Conservation (phyloP, 2,113 vertebrate genomes). For the Oreochromis spilurus region DNA sequence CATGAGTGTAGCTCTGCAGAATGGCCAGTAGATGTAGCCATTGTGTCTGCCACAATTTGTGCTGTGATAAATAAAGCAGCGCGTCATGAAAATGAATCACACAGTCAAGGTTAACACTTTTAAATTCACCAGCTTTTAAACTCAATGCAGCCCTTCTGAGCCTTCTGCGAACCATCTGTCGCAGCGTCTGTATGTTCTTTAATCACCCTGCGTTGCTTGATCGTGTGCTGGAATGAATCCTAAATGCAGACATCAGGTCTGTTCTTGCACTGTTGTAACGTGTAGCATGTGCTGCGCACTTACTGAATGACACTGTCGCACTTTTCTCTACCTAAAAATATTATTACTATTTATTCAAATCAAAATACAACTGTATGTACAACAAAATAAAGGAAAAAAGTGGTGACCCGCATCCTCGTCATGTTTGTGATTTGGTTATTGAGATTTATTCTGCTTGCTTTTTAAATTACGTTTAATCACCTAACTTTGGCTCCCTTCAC, state of each 20-base stretch:
- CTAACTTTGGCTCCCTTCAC: background rate
- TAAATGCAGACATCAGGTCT: background rate
- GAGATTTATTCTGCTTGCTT: background rate
- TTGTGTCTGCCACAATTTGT: background rate
- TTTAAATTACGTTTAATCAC: slow-evolving; percentile 23
- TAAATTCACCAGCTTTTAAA: background rate
- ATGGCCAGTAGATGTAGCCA: slow-evolving; percentile 17
- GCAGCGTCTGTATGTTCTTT: background rate
- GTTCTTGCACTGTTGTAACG: background rate
- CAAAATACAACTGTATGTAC: background rate
- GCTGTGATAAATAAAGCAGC: background rate
- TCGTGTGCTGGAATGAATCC: background rate
- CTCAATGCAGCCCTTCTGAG: background rate
- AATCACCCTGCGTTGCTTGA: background rate
- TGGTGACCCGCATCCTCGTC: background rate
- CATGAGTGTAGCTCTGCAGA: background rate
- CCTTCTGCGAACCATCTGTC: slow-evolving; percentile 13
- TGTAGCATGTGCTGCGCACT: background rate
- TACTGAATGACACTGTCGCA: background rate
- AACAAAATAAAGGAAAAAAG: background rate
- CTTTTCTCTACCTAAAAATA: background rate
- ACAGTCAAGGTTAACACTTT: background rate
- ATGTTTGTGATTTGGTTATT: background rate
- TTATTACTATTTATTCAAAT: slow-evolving; percentile 1
- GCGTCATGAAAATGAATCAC: background rate